Evolutionary conservation across 2,113 vertebrate genomes (phyloP).

Genomic region (Grantiella picta): DNA sequence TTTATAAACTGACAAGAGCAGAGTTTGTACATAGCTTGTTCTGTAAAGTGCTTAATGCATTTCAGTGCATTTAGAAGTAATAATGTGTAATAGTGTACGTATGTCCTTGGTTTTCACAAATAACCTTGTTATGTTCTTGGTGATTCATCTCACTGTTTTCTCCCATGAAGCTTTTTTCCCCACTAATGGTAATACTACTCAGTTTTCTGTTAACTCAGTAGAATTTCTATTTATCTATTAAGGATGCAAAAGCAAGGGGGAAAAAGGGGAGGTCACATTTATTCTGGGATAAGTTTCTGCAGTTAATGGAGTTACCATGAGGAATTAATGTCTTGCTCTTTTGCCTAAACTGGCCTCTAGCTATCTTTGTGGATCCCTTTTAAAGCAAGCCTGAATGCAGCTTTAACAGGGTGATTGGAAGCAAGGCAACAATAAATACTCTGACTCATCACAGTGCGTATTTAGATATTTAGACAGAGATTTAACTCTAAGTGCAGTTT

Average conservation of each 20-base stretch:
- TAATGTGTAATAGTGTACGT: background rate
- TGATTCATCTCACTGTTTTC: slow-evolving; percentile 9
- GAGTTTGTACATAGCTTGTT: background rate
- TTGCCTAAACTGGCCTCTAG: background rate
- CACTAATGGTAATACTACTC: background rate
- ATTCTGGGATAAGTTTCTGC: background rate
- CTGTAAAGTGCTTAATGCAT: background rate
- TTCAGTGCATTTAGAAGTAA: background rate
- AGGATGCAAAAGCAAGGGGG: background rate
- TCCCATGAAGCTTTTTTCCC: background rate
- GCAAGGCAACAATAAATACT: background rate
- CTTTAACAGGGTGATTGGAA: background rate
- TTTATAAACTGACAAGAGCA: background rate
- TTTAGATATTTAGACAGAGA: background rate
- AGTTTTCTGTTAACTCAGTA: background rate
- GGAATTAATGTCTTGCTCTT: background rate
- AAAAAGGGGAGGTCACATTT: background rate
- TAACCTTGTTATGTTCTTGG: background rate
- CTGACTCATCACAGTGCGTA: background rate
- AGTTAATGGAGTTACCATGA: background rate
- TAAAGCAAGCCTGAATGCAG: background rate
- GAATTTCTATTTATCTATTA: background rate
- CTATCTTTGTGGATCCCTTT: background rate
- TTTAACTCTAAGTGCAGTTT: background rate
- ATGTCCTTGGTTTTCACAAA: background rate